These are phyloP conservation scores for Leptarthrus brevirostris DNA, from an alignment of 2,888 invertebrate species.

Conservation along the genomic window DNA sequence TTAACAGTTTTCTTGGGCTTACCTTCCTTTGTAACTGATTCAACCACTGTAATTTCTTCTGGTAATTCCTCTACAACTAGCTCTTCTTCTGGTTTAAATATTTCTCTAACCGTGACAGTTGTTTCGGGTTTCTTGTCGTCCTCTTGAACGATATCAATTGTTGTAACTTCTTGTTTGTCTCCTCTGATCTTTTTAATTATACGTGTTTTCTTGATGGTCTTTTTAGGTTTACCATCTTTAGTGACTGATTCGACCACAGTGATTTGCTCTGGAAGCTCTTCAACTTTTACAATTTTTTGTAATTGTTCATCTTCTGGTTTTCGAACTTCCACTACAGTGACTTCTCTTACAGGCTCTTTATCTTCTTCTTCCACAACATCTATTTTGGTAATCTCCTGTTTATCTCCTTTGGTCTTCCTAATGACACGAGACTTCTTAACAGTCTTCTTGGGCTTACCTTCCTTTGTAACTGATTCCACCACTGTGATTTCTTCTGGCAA, in stretches of 20 bases:
- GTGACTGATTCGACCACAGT: constrained; percentile 57
- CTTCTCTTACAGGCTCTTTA: constrained; percentile 61
- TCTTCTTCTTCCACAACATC: constrained; percentile 60
- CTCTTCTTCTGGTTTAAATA: constrained; percentile 57
- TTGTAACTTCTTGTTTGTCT: constrained; percentile 60
- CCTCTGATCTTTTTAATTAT: constrained; percentile 56
- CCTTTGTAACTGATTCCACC: constrained; percentile 61
- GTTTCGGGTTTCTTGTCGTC: constrained; percentile 61
- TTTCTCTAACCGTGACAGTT: constrained; percentile 57
- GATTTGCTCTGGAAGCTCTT: constrained; percentile 57
- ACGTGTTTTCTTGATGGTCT: constrained; percentile 57
- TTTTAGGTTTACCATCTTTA: constrained; percentile 58
- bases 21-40: constrained; percentile 63
- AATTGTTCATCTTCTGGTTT: constrained; percentile 44
- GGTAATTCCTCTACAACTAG: constrained; percentile 55
- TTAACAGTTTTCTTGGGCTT: constrained; percentile 57
- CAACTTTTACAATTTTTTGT: constrained; percentile 57
- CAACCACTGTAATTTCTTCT: constrained; percentile 63
- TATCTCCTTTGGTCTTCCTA: constrained; percentile 61
- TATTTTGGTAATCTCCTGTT: no score
- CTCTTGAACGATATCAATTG: constrained; percentile 61
- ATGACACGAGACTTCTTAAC: constrained; percentile 61
- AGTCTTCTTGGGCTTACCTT: constrained; percentile 58
- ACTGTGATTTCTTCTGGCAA: constrained; percentile 64
- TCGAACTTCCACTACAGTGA: constrained; percentile 56